phyloP scores from a whole-genome alignment of 2,797 vertebrate genomes.

The Tympanoctomys barrerae region DNA sequence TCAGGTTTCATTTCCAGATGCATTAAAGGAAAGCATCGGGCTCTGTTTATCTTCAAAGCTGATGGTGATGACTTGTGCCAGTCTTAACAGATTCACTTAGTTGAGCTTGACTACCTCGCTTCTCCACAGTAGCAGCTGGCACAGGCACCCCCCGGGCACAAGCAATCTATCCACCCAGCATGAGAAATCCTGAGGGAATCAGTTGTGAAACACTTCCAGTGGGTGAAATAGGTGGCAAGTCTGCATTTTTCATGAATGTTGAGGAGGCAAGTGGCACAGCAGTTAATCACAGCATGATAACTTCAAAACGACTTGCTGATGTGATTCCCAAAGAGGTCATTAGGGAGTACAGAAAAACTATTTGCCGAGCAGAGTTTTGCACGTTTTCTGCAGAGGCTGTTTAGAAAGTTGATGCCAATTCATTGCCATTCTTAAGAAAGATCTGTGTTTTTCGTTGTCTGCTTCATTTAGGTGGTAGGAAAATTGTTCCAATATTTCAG shows the following conservation, averaged over 20 bases:
- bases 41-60: conserved; percentile 70
- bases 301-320: conserved; percentile 77
- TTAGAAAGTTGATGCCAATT: conserved; percentile 37
- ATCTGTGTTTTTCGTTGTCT: neutral
- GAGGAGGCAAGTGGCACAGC: conserved; percentile 57
- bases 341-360: conserved; percentile 30
- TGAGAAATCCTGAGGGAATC: conserved; percentile 71
- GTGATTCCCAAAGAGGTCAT: conserved; percentile 53
- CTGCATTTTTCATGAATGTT: conserved; percentile 75
- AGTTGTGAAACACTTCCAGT: conserved; percentile 62
- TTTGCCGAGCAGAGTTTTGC: conserved; percentile 65
- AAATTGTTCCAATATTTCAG: conserved; percentile 33
- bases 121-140: conserved; percentile 48
- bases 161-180: conserved; percentile 81
- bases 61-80: conserved; percentile 68
- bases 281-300: conserved; percentile 75
- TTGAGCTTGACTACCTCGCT: conserved; percentile 47
- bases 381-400: conserved; percentile 62
- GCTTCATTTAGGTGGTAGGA: neutral
- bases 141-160: conserved; percentile 46
- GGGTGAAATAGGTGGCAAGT: conserved; percentile 43
- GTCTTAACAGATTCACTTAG: conserved; percentile 74
- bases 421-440: conserved; percentile 32
- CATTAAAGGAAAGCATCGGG: conserved; percentile 38
- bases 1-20: neutral